These are phyloP conservation scores for Drosophila teissieri DNA, from an alignment of 1,140 invertebrate genomes.

Conservation along the genomic window DNA sequence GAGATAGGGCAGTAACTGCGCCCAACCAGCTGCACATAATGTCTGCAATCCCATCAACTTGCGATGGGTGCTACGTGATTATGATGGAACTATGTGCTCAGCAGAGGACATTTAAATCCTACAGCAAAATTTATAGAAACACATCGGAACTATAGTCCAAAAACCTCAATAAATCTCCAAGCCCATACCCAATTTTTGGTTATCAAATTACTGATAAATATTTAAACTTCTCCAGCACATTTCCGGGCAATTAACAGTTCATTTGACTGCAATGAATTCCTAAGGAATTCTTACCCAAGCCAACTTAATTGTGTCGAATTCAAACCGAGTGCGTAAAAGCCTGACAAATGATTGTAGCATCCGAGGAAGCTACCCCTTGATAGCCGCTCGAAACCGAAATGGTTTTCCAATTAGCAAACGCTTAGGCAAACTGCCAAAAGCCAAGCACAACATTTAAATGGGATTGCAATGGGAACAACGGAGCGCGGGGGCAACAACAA, in stretches of 20 bases:
- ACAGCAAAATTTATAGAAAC: background rate
- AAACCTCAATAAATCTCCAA: background rate
- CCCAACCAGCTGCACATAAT: conserved; percentile 60
- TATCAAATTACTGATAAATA: conserved; percentile 11
- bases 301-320: conserved; percentile 11
- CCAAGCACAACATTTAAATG: conserved; percentile 39
- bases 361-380: conserved; percentile 22
- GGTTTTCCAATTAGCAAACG: conserved; percentile 56
- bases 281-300: background rate
- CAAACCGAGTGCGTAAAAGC: conserved; percentile 14
- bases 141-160: background rate
- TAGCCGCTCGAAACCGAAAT: conserved; percentile 29
- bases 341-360: conserved; percentile 36
- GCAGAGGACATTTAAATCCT: background rate
- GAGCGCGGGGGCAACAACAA: conserved; percentile 34
- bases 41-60: conserved; percentile 45
- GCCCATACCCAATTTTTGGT: conserved; percentile 11
- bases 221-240: conserved; percentile 9
- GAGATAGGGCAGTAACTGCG: conserved; percentile 26
- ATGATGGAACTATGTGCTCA: conserved; percentile 13
- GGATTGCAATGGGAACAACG: conserved; percentile 19
- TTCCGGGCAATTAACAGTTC: conserved; percentile 13
- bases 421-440: conserved; percentile 52
- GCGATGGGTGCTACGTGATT: conserved; percentile 41
- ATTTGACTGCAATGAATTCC: conserved; percentile 1